Evolutionary conservation across 2,888 invertebrate species (phyloP).

Genomic region (Tachina lurida): DNA sequence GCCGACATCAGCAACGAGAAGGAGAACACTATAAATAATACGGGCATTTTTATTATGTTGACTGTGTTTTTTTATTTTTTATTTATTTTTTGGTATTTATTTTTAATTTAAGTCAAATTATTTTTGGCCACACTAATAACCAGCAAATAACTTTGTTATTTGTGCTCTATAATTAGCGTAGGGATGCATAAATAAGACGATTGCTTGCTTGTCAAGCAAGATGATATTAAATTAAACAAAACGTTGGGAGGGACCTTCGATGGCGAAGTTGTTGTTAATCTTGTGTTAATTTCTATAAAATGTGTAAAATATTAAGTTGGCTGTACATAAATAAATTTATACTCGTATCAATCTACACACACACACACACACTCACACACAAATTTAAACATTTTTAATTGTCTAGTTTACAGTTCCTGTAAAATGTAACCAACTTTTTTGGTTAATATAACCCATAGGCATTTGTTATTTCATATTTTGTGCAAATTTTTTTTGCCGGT

Average conservation of each 20-base stretch:
- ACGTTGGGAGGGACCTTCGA: background rate
- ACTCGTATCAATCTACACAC: too few species aligned
- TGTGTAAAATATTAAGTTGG: background rate
- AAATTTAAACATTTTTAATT: too few species aligned
- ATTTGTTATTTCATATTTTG: too few species aligned
- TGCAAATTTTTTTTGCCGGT: too few species aligned
- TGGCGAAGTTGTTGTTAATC: background rate
- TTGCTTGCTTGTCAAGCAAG: too few species aligned
- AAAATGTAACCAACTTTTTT: too few species aligned
- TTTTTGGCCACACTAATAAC: conserved; percentile 15
- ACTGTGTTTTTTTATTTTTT: background rate
- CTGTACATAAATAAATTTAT: too few species aligned
- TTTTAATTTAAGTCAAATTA: conserved; percentile 7
- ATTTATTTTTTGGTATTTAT: background rate
- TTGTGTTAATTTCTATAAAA: background rate
- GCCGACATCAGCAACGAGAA: background rate
- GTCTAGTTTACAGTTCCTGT: too few species aligned
- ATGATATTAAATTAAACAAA: background rate
- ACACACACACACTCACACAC: too few species aligned
- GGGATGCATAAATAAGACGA: background rate
- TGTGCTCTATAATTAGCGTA: conserved; percentile 7
- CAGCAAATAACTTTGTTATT: conserved; percentile 24
- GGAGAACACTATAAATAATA: background rate
- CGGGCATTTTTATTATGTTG: background rate
- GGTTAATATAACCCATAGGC: too few species aligned